Evolutionary conservation across 2,888 invertebrate species (phyloP).

Genomic region (Sphecodes monilicornis): DNA sequence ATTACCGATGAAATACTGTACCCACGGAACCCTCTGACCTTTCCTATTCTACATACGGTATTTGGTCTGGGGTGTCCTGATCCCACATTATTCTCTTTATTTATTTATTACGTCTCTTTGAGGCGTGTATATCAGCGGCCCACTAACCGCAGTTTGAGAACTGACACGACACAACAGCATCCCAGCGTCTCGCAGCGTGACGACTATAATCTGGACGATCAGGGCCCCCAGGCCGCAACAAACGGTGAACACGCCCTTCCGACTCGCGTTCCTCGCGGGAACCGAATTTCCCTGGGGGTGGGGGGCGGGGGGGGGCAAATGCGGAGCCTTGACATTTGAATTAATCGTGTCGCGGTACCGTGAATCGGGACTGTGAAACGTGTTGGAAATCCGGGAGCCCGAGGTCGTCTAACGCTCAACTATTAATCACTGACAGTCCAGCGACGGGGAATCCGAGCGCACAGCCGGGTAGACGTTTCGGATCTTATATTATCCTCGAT

Average conservation of each 20-base stretch:
- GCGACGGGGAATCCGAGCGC: conserved; percentile 39
- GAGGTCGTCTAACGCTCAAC: conserved; percentile 46
- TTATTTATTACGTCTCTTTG: no score
- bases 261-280: neutral
- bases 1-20: no score
- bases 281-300: conserved; percentile 15
- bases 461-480: conserved; percentile 42
- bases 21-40: no score
- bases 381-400: conserved; percentile 51
- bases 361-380: conserved; percentile 49
- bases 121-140: no score
- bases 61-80: no score
- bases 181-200: neutral
- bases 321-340: conserved; percentile 45
- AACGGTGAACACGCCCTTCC: conserved; percentile 11
- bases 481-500: conserved; percentile 57
- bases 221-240: neutral
- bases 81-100: no score
- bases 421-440: conserved; percentile 61
- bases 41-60: no score
- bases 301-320: neutral
- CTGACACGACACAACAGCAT: no score
- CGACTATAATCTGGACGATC: no score
- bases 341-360: conserved; percentile 64
- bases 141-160: no score